Percentiles rank a stretch among this genome's conserved stretches.
Evolutionary conservation across 2,113 vertebrate genomes (phyloP).

Genomic region (Carollia perspicillata): DNA sequence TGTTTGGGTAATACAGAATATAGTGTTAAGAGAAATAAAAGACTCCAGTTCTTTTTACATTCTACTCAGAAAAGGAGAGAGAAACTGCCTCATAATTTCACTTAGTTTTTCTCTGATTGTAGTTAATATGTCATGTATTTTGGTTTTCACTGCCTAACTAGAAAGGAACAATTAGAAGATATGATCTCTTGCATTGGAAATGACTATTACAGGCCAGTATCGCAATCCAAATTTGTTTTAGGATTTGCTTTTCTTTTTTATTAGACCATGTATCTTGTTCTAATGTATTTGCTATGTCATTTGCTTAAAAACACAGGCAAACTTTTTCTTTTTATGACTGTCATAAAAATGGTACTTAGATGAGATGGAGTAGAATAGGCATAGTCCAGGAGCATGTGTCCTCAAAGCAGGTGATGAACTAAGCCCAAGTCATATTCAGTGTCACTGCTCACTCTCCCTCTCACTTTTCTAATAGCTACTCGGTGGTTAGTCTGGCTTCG

Average conservation of each 20-base stretch:
- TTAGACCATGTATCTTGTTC: constrained; percentile 21
- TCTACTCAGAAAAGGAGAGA: background rate
- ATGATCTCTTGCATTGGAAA: background rate
- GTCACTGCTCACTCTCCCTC: background rate
- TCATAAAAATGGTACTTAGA: constrained; percentile 17
- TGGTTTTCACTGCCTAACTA: background rate
- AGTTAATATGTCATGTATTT: background rate
- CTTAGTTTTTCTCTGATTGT: background rate
- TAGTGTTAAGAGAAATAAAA: background rate
- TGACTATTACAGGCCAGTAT: constrained; percentile 36
- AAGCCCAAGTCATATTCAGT: background rate
- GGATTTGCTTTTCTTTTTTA: constrained; percentile 38
- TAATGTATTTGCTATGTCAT: constrained; percentile 14
- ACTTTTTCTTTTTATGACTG: constrained; percentile 9
- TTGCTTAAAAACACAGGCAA: constrained; percentile 12
- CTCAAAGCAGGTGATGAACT: background rate
- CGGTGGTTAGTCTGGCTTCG: background rate
- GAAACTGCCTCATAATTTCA: background rate
- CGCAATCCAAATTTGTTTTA: constrained; percentile 30
- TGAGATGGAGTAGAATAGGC: background rate
- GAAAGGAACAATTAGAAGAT: background rate
- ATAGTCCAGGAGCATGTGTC: background rate
- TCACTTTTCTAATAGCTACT: background rate
- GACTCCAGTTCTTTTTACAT: background rate
- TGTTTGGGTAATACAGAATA: background rate